phyloP scores from a whole-genome alignment of 2,888 invertebrate genomes.

The Schizotus pectinicornis region DNA sequence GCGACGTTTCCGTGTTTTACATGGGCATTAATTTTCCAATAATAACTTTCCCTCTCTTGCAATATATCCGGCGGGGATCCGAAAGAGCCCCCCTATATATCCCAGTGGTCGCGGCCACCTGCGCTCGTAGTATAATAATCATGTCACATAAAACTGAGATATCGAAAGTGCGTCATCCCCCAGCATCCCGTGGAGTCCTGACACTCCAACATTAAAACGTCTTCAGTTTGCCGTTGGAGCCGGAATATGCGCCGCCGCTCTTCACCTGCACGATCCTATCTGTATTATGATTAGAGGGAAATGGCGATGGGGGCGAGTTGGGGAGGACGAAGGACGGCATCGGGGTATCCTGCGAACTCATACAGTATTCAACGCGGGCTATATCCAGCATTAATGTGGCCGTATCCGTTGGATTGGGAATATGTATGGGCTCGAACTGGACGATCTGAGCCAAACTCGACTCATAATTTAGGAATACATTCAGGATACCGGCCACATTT shows the following conservation, averaged over 20 bases:
- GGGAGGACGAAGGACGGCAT: slow-evolving; percentile 13
- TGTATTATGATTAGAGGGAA: slow-evolving; percentile 28
- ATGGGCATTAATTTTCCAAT: slow-evolving; percentile 21
- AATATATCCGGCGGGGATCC: slow-evolving; percentile 45
- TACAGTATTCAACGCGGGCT: slow-evolving; percentile 53
- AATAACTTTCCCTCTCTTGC: slow-evolving; percentile 23
- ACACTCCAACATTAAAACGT: slow-evolving; percentile 42
- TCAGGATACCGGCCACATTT: slow-evolving; percentile 42
- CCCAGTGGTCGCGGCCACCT: slow-evolving; percentile 52
- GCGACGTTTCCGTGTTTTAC: slow-evolving; percentile 12
- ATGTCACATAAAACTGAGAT: slow-evolving; percentile 58
- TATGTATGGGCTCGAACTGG: slow-evolving; percentile 46
- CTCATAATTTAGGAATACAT: slow-evolving; percentile 49
- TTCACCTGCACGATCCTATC: slow-evolving; percentile 19
- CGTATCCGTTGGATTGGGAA: slow-evolving; percentile 49
- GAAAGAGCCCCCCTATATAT: slow-evolving; percentile 48
- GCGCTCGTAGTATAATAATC: slow-evolving; percentile 57
- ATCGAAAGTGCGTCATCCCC: slow-evolving; percentile 53
- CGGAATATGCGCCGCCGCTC: slow-evolving; percentile 6
- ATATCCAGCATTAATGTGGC: slow-evolving; percentile 51
- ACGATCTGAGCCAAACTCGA: slow-evolving; percentile 43
- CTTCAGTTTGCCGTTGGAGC: slow-evolving; percentile 9
- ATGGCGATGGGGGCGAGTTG: slow-evolving; percentile 8
- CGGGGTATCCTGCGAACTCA: slow-evolving; percentile 31
- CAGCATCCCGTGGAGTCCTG: slow-evolving; percentile 39